Conservation (phyloP, 2,113 vertebrate genomes). For the Notiomystis cincta region DNA sequence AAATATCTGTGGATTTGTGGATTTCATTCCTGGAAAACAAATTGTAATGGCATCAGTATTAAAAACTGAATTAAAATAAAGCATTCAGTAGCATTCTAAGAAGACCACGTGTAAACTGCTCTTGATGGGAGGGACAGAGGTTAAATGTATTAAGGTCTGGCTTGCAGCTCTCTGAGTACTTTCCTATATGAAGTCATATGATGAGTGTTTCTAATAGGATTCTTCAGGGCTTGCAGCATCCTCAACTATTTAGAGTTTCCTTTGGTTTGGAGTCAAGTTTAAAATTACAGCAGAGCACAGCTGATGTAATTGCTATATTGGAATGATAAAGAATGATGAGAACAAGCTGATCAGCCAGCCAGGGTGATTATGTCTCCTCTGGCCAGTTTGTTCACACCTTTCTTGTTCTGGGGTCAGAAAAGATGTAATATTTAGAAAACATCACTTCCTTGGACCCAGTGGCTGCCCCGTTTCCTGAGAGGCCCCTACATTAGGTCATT, state of each 20-base stretch:
- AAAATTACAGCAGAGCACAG: neutral
- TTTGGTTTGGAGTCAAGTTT: neutral
- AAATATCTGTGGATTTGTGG: neutral
- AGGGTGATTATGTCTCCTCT: neutral
- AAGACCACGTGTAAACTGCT: neutral
- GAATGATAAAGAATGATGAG: neutral
- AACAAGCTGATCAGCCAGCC: neutral
- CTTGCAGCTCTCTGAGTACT: neutral
- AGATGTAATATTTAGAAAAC: neutral
- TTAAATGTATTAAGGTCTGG: neutral
- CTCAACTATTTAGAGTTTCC: neutral
- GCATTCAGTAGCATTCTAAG: neutral
- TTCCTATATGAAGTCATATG: slow-evolving; percentile 15
- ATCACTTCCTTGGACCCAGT: neutral
- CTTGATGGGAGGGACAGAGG: neutral
- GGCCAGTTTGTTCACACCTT: neutral
- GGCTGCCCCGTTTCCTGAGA: neutral
- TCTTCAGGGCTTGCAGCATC: neutral
- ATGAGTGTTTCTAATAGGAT: neutral
- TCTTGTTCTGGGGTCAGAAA: neutral
- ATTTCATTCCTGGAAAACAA: slow-evolving; percentile 11
- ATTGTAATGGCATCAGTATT: neutral
- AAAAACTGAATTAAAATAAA: neutral
- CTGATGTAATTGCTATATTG: neutral
- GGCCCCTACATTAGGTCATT: neutral